Evolutionary conservation across 2,888 invertebrate species (phyloP).

Genomic region (Lasioglossum morio): DNA sequence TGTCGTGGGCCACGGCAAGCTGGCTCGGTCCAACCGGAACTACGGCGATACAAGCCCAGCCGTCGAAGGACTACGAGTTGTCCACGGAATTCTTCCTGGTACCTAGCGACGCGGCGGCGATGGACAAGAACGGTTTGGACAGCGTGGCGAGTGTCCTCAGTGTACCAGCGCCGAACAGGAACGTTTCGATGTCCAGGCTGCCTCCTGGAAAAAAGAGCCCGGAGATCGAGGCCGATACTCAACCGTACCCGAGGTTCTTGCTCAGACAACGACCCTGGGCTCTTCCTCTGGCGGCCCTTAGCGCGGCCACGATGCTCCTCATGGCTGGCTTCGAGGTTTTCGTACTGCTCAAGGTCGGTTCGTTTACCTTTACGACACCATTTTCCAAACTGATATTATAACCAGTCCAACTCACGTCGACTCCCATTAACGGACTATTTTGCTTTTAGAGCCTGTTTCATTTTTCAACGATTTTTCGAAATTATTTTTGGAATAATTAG

Average conservation of each 20-base stretch:
- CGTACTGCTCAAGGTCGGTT: slow-evolving; percentile 89
- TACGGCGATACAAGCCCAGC: slow-evolving; percentile 81
- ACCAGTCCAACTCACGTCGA: background rate
- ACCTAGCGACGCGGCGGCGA: slow-evolving; percentile 86
- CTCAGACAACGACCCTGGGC: slow-evolving; percentile 94
- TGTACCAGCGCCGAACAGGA: slow-evolving; percentile 81
- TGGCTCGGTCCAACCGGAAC: slow-evolving; percentile 72
- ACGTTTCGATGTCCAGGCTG: slow-evolving; percentile 77
- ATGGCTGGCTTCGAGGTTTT: slow-evolving; percentile 96
- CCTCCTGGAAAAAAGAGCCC: slow-evolving; percentile 72
- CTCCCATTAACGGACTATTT: background rate
- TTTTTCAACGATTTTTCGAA: background rate
- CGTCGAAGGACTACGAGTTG: slow-evolving; percentile 86
- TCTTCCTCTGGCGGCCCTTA: slow-evolving; percentile 93
- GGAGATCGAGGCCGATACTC: slow-evolving; percentile 61
- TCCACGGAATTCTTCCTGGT: slow-evolving; percentile 94
- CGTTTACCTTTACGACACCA: slow-evolving; percentile 44
- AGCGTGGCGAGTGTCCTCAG: slow-evolving; percentile 81
- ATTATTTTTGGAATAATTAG: background rate
- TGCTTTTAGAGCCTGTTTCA: background rate
- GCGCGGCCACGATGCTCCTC: slow-evolving; percentile 93
- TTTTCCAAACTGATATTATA: slow-evolving; percentile 32
- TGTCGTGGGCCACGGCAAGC: slow-evolving; percentile 84
- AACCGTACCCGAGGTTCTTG: slow-evolving; percentile 81
- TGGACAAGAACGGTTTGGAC: slow-evolving; percentile 79